A percentile compares a stretch with the other conserved stretches of the same genome.
Conservation (phyloP, 2,888 invertebrate species). For the Epiperipatus broadwayi region DNA sequence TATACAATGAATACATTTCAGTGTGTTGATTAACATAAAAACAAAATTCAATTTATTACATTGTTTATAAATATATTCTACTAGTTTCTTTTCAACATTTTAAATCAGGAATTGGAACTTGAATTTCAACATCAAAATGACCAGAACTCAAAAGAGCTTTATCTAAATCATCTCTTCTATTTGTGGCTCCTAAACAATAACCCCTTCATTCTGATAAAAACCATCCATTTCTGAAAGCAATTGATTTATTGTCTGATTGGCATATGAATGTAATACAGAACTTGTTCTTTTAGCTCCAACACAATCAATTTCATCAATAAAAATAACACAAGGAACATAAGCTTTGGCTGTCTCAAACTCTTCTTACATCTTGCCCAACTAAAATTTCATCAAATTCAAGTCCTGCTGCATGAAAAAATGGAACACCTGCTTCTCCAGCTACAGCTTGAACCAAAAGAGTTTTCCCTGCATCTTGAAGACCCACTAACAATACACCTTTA, state of each 20-base stretch:
- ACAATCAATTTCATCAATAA: conserved; percentile 98
- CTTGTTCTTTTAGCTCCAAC: conserved; percentile 91
- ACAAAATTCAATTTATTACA: too few relatives aligned
- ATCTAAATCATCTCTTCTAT: conserved; percentile 21
- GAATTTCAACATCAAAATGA: conserved; percentile 85
- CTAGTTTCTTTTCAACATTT: conserved; percentile 66
- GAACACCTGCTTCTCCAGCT: conserved; percentile 92
- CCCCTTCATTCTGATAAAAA: conserved; percentile 33
- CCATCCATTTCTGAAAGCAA: conserved; percentile 97
- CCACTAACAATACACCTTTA: conserved; percentile 43
- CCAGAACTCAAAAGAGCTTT: conserved; percentile 85
- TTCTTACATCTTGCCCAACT: conserved; percentile 86
- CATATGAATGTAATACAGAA: conserved; percentile 93
- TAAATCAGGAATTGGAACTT: conserved; percentile 66
- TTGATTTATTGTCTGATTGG: conserved; percentile 98
- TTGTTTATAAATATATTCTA: too few relatives aligned
- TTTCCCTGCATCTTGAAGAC: conserved; percentile 66
- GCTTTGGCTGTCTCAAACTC: conserved; percentile 87
- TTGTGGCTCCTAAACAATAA: too few relatives aligned
- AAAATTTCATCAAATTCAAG: conserved; percentile 97
- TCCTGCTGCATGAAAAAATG: conserved; percentile 95
- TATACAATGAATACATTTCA: too few relatives aligned
- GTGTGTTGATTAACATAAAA: too few relatives aligned
- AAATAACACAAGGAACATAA: conserved; percentile 88
- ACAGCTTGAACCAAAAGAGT: conserved; percentile 88